Conservation (phyloP, 2,888 invertebrate species). For the Lepeophtheirus nordmannii region DNA sequence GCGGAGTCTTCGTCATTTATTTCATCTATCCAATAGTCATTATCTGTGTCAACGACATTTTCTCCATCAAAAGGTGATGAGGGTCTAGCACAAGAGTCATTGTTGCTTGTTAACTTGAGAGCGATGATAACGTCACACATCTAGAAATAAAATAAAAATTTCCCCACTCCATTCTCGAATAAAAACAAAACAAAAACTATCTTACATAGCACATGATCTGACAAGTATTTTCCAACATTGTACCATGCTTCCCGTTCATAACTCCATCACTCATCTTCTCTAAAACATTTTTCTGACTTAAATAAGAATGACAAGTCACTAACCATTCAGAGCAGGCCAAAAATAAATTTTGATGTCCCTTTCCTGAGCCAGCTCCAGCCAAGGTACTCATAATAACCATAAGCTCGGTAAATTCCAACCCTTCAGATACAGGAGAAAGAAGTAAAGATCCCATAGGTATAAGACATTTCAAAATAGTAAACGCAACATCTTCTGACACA, state of each 20-base stretch:
- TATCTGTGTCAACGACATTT: slow-evolving; percentile 29
- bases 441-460: slow-evolving; percentile 54
- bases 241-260: slow-evolving; percentile 35
- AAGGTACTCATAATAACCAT: slow-evolving; percentile 62
- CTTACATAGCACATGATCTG: slow-evolving; percentile 68
- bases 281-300: slow-evolving; percentile 13
- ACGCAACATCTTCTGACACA: slow-evolving; percentile 46
- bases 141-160: not conserved
- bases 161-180: too few species aligned
- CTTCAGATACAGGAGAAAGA: slow-evolving; percentile 44
- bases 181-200: not conserved
- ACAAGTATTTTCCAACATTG: slow-evolving; percentile 58
- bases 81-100: slow-evolving; percentile 26
- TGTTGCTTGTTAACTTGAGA: slow-evolving; percentile 35
- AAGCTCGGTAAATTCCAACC: slow-evolving; percentile 58
- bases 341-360: slow-evolving; percentile 63
- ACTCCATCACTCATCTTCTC: not conserved
- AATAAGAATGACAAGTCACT: slow-evolving; percentile 27
- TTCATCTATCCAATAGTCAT: slow-evolving; percentile 76
- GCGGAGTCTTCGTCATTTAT: slow-evolving; percentile 70
- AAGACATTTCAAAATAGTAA: slow-evolving; percentile 52
- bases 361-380: slow-evolving; percentile 66
- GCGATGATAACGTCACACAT: slow-evolving; percentile 47
- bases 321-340: slow-evolving; percentile 62
- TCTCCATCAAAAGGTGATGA: slow-evolving; percentile 17